Conservation (phyloP, 2,797 vertebrate species). For the Semotilus atromaculatus region DNA sequence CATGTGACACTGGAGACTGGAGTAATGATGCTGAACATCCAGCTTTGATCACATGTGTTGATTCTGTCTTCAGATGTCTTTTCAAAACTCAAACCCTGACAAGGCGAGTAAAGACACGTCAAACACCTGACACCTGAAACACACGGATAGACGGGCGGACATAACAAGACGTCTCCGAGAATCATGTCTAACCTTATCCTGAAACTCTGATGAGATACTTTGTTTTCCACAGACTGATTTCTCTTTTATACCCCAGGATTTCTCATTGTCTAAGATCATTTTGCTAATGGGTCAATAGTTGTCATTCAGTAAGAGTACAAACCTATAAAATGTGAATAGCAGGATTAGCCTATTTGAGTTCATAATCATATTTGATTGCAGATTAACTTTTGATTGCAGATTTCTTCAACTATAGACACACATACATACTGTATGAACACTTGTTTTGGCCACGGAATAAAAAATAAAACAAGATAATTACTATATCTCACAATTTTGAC, state of each 20-base stretch:
- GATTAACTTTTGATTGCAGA: background rate
- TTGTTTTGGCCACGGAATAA: background rate
- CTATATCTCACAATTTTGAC: background rate
- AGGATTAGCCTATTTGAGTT: background rate
- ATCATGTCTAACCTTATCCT: slow-evolving; percentile 28
- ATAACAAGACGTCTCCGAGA: background rate
- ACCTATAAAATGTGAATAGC: background rate
- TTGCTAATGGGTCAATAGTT: background rate
- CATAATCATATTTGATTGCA: background rate
- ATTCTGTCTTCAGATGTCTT: no score
- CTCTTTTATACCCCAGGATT: background rate
- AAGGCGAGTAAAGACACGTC: slow-evolving; percentile 43
- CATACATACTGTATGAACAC: background rate
- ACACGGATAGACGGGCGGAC: slow-evolving; percentile 18
- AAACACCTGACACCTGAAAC: slow-evolving; percentile 18
- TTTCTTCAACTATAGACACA: background rate
- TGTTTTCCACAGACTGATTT: background rate
- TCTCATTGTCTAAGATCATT: background rate
- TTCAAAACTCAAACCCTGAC: slow-evolving; percentile 39
- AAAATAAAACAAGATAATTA: no score
- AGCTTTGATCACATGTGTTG: background rate
- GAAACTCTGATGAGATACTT: background rate
- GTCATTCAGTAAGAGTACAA: background rate
- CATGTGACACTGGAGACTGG: background rate
- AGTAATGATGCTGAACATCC: background rate